Percentiles rank a stretch among this genome's conserved stretches.
phyloP scores from a whole-genome alignment of 2,797 vertebrate genomes.

The Sebastes dallii region DNA sequence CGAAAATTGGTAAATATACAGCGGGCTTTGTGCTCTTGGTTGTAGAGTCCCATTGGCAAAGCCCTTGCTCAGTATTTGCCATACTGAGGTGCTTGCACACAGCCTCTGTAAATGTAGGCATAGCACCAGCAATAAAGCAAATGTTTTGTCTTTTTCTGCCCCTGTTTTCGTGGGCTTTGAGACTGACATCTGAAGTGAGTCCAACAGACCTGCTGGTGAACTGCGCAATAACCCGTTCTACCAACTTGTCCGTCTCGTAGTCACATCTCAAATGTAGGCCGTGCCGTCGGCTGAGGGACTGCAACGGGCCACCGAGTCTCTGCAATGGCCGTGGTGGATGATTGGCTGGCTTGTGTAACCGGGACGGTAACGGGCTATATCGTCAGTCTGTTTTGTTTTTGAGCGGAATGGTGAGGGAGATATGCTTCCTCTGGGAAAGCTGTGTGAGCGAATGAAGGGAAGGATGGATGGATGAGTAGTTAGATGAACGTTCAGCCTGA shows the following conservation, averaged over 20 bases:
- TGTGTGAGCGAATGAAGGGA: slow-evolving; percentile 33
- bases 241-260: slow-evolving; percentile 54
- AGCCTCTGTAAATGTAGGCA: slow-evolving; percentile 7
- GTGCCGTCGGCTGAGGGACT: background rate
- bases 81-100: slow-evolving; percentile 1
- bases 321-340: slow-evolving; percentile 9
- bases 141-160: slow-evolving; percentile 16
- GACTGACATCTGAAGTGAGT: slow-evolving; percentile 64
- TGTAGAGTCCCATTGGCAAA: slow-evolving; percentile 54
- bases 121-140: slow-evolving; percentile 40
- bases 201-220: slow-evolving; percentile 77
- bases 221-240: slow-evolving; percentile 54
- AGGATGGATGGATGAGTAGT: slow-evolving; percentile 18
- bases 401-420: slow-evolving; percentile 57
- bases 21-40: slow-evolving; percentile 51
- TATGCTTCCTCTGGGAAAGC: slow-evolving; percentile 38
- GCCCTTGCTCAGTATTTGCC: slow-evolving; percentile 54
- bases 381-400: slow-evolving; percentile 12
- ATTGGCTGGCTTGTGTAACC: slow-evolving; percentile 34
- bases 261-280: slow-evolving; percentile 44
- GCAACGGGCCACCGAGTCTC: slow-evolving; percentile 25
- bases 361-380: slow-evolving; percentile 1
- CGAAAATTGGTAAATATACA: slow-evolving; percentile 61
- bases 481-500: slow-evolving; percentile 28
- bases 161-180: slow-evolving; percentile 35